A percentile compares a stretch with the other conserved stretches of the same genome.
Evolutionary conservation across 1,140 invertebrate species (phyloP).

Genomic region (Drepana arcuata): DNA sequence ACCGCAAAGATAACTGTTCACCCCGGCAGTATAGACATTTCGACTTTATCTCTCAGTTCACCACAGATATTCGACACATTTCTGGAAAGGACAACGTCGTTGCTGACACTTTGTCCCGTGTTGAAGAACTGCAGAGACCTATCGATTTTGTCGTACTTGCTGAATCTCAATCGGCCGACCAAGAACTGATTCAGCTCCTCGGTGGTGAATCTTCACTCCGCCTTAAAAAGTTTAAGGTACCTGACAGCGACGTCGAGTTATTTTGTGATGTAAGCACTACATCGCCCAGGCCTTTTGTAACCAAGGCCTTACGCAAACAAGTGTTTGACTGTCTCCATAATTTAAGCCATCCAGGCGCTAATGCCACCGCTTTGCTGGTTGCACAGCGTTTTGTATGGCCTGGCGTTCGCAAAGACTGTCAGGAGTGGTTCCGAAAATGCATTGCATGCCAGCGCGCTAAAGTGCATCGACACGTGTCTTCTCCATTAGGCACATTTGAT

Average conservation of each 20-base stretch:
- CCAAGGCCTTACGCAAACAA: conserved; percentile 17
- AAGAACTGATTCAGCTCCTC: conserved; percentile 14
- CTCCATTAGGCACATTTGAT: conserved; percentile 22
- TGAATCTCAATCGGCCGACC: conserved; percentile 13
- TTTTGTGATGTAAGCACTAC: conserved; percentile 19
- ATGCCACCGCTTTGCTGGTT: conserved; percentile 37
- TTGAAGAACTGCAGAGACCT: conserved; percentile 15
- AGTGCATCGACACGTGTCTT: conserved; percentile 15
- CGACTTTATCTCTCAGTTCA: conserved; percentile 43
- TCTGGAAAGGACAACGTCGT: conserved; percentile 32
- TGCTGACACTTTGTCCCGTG: conserved; percentile 31
- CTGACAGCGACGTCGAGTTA: conserved; percentile 2
- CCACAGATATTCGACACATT: conserved; percentile 40
- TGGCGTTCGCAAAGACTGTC: conserved; percentile 30
- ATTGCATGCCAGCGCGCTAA: conserved; percentile 13
- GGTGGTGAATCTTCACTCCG: conserved; percentile 4
- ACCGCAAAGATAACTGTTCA: conserved; percentile 17
- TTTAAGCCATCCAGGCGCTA: conserved; percentile 35
- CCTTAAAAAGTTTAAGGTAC: conserved; percentile 2
- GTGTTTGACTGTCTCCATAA: conserved; percentile 36
- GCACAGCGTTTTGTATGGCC: conserved; percentile 61
- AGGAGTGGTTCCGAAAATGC: conserved; percentile 18
- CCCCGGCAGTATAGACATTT: conserved; percentile 32
- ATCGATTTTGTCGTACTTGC: conserved; percentile 16
- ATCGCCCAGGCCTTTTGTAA: conserved; percentile 21